A percentile compares a stretch with the other conserved stretches of the same genome.
phyloP scores from a whole-genome alignment of 2,888 invertebrate species.

The Bombylius major region DNA sequence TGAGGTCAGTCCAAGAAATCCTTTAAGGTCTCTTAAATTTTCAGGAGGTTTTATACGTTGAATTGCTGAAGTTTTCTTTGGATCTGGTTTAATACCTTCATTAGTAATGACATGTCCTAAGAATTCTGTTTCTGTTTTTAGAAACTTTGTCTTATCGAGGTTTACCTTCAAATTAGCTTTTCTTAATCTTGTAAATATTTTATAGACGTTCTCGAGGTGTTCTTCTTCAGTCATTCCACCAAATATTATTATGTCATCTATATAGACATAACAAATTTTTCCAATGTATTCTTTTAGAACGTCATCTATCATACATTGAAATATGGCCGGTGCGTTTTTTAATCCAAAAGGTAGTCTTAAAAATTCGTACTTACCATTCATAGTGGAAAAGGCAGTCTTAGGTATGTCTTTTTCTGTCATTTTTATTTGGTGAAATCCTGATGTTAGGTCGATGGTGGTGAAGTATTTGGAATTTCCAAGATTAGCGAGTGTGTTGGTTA shows the following conservation, averaged over 20 bases:
- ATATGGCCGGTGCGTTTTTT: slow-evolving; percentile 12
- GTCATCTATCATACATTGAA: slow-evolving; percentile 9
- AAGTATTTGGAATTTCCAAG: slow-evolving; percentile 5
- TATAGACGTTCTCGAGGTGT: slow-evolving; percentile 8
- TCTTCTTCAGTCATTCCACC: slow-evolving; percentile 7
- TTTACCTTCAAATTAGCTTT: slow-evolving; percentile 9
- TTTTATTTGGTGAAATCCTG: slow-evolving; percentile 10
- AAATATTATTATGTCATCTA: slow-evolving; percentile 16
- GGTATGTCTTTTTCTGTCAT: slow-evolving; percentile 7
- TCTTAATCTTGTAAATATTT: slow-evolving; percentile 6
- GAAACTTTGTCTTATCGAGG: slow-evolving; percentile 11
- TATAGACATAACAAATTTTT: slow-evolving; percentile 13
- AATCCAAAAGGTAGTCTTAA: slow-evolving; percentile 2
- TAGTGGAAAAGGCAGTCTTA: slow-evolving; percentile 11
- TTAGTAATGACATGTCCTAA: slow-evolving; percentile 9
- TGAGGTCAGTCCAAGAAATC: slow-evolving; percentile 11
- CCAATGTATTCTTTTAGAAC: slow-evolving; percentile 8
- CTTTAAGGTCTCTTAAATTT: slow-evolving; percentile 11
- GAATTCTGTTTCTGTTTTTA: slow-evolving; percentile 11
- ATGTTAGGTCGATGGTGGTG: slow-evolving; percentile 8
- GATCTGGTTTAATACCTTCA: slow-evolving; percentile 9
- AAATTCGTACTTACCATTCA: slow-evolving; percentile 14
- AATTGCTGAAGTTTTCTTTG: slow-evolving; percentile 4
- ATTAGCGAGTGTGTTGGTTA: slow-evolving; percentile 2
- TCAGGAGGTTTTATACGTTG: slow-evolving; percentile 2